Percentiles rank a stretch among this genome's conserved stretches.
Conservation (phyloP, 2,888 invertebrate genomes). For the Coremacera marginata region DNA sequence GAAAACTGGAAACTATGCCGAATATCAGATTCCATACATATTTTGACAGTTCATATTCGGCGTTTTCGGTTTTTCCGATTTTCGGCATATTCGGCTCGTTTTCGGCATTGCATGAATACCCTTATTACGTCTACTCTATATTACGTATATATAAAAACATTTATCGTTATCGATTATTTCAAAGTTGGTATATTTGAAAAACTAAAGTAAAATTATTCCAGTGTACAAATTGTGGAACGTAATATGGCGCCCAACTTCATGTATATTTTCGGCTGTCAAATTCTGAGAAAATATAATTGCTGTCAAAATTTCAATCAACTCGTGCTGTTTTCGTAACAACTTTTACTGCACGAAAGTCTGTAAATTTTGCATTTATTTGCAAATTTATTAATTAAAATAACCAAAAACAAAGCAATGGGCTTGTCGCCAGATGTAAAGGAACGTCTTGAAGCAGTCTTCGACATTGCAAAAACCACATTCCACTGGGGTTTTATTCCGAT, state of each 20-base stretch:
- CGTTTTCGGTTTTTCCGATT: too few relatives aligned
- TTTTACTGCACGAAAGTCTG: neutral
- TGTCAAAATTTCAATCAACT: conserved; percentile 12
- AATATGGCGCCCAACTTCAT: conserved; percentile 5
- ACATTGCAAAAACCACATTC: conserved; percentile 74
- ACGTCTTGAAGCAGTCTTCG: conserved; percentile 74
- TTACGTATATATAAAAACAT: too few relatives aligned
- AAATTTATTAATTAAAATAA: conserved; percentile 8
- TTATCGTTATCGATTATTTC: conserved; percentile 9
- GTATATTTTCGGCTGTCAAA: neutral
- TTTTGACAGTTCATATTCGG: too few relatives aligned
- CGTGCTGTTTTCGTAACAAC: conserved; percentile 15
- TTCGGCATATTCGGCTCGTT: too few relatives aligned
- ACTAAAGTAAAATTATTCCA: neutral
- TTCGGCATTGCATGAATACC: too few relatives aligned
- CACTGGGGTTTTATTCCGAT: conserved; percentile 80
- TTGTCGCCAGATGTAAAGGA: conserved; percentile 74
- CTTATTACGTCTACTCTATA: too few relatives aligned
- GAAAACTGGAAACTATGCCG: too few relatives aligned
- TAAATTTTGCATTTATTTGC: conserved; percentile 25
- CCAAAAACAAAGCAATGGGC: conserved; percentile 51
- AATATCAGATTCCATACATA: too few relatives aligned
- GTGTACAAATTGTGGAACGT: neutral
- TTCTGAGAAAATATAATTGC: neutral
- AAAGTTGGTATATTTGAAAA: neutral